Percentiles rank a stretch among this genome's conserved stretches.
These are phyloP conservation scores for Macaria liturata DNA, from an alignment of 2,888 invertebrate genomes.

Conservation along the genomic window DNA sequence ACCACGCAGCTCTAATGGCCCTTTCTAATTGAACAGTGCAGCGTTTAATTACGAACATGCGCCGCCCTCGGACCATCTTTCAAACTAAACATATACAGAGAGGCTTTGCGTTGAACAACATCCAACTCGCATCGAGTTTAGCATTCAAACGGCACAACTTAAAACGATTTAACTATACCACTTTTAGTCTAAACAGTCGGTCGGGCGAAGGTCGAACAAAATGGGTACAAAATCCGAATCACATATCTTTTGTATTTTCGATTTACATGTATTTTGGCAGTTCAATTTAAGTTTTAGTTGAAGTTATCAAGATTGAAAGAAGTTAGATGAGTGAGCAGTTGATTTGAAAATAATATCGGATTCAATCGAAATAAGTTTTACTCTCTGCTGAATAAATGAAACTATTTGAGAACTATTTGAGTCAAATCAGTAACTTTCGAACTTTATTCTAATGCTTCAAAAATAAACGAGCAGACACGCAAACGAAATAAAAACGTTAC, in stretches of 20 bases:
- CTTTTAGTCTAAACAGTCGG: slow-evolving; percentile 47
- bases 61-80: slow-evolving; percentile 48
- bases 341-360: background rate
- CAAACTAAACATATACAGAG: slow-evolving; percentile 58
- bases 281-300: slow-evolving; percentile 9
- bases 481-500: too few species aligned
- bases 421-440: too few species aligned
- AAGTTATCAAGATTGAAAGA: slow-evolving; percentile 9
- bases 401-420: too few species aligned
- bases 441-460: too few species aligned
- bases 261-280: slow-evolving; percentile 5
- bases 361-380: too few species aligned
- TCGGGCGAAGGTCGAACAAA: slow-evolving; percentile 24
- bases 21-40: slow-evolving; percentile 52
- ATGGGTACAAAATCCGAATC: slow-evolving; percentile 19
- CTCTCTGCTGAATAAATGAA: too few species aligned
- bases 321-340: slow-evolving; percentile 5
- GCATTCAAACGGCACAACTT: slow-evolving; percentile 56
- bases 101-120: slow-evolving; percentile 56
- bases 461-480: too few species aligned
- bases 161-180: slow-evolving; percentile 52
- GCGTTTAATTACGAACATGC: slow-evolving; percentile 52
- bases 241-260: slow-evolving; percentile 11
- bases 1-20: slow-evolving; percentile 38
- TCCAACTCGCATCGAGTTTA: slow-evolving; percentile 54